Base-by-base conservation (phyloP, 2,888 invertebrate species). In the Cyaniris semiargus region DNA sequence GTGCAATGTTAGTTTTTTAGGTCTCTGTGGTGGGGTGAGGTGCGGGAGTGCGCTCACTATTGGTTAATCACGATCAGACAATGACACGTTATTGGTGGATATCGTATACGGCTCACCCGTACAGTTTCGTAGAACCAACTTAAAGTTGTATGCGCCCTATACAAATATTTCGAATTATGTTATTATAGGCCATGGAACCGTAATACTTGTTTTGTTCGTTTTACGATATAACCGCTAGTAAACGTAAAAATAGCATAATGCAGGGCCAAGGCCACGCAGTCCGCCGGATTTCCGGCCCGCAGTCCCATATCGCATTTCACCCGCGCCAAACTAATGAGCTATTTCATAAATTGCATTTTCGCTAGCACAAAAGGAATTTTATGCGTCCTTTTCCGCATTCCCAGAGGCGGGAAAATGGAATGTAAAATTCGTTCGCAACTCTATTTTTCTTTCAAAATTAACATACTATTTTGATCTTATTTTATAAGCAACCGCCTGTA, bases 241-340 rank as follows among this genome's bases (percentile, higher is more conserved):
- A 38, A 23, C 38, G 21, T 71, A 71, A 71, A 71, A 71, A 38
- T 38, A 71, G 71, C 38, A 71, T 44, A 23, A 72, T 53, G 74
- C 89, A 90, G 87, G 89, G 90, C 80, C 81, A 81, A 83, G 76
- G 75, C 75, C 75, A 66, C 44, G 21, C 81, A 81, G 83, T 81
- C 81, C 81, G 84, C 84, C 90, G 91, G 89, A 90, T 72, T 81
- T 92, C 91, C 92, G 91, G 86, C 83, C 86, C 85, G 85, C 85
- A 86, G 88, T 90, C 85, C 86, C 88, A 85, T 84, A 86, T 84
- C 83, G 83, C 85, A 83, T 82, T 83, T 82, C 80, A 83, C 83
- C 84, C 82, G 80, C 82, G 81, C 82, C 34, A 70, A 70, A 21
- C 76, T 76, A 82, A 72, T 74, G 77, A 78, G 76, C 76, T 80